Evolutionary conservation across 2,113 vertebrate genomes (phyloP), one percentile per base, ranked within the genome.

Genomic region (Dissostichus mawsoni): DNA sequence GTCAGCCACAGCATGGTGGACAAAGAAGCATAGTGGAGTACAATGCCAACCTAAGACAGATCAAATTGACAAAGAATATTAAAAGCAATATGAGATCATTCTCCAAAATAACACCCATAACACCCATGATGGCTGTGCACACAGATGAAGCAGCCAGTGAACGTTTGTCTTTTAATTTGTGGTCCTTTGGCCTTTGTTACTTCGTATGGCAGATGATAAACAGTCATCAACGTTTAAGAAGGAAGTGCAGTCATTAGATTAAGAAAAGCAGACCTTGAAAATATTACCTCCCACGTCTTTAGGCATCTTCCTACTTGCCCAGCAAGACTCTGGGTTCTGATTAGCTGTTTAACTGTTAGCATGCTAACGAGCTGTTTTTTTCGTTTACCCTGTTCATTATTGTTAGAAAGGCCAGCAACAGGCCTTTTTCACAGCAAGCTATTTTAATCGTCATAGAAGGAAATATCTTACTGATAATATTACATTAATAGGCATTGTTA

Each of bases 1-100:
- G 94, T 96, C 23, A 99, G 95, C 98, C 98, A 99, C 53, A 99
- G 91, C 95, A 98, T 95, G 23, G 97, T 96, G 67, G 97, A 97
- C 13, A 99, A 93, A 0, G 97, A 97, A 18, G 96, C 96, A 90
- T 98, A 99, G 87, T 99, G 98, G 75, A 99, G 93, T 9, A 96
- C 87, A 47, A 98, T 95, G 44, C 97, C 98, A 86, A 98, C 97
- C 98, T 99, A 88, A 50, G 78, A 89, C 69, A 82, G 12, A 55
- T 25, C 25, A 44, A 68, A 23, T 69, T 48, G 16, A 61, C 3
- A 73, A 18, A 62, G 12, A 59, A 63, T 16, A 57, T 50, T 13
- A 62, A 64, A 64, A 33, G 45, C 18, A 59, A 12, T 25, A 17
- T 62, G 7, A 29, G 17, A 14, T 44, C 17, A 47, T 44, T 75